Percentiles rank a stretch among this genome's conserved stretches.
These are phyloP conservation scores for Thecocarcelia acutangulata DNA, from an alignment of 2,888 invertebrate genomes.

Conservation along the genomic window DNA sequence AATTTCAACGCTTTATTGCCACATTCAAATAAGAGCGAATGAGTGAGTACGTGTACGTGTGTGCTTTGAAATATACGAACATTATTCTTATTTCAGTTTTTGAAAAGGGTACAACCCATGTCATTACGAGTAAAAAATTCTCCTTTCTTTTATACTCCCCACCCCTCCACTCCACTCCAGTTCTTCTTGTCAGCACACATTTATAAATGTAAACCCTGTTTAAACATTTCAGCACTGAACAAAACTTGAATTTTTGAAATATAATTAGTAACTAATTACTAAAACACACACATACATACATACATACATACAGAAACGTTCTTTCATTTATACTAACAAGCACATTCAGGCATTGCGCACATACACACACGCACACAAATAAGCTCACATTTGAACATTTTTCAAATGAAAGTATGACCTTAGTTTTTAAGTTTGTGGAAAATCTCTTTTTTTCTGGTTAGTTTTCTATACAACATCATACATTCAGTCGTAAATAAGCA, in stretches of 20 bases:
- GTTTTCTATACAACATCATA: constrained; percentile 11
- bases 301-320: constrained; percentile 5
- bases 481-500: no score
- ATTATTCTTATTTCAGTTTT: constrained; percentile 25
- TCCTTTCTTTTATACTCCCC: constrained; percentile 28
- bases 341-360: constrained; percentile 30
- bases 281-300: constrained; percentile 20
- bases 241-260: constrained; percentile 59
- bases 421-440: constrained; percentile 43
- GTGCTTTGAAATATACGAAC: constrained; percentile 29
- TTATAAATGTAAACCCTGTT: constrained; percentile 41
- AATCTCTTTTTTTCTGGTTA: constrained; percentile 17
- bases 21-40: background rate
- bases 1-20: constrained; percentile 64
- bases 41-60: background rate
- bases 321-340: no score
- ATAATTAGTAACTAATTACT: constrained; percentile 69
- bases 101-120: constrained; percentile 69
- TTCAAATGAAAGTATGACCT: constrained; percentile 44
- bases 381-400: constrained; percentile 6
- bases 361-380: constrained; percentile 10
- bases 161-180: constrained; percentile 34
- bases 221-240: constrained; percentile 55
- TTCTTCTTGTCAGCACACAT: constrained; percentile 5
- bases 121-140: constrained; percentile 58